Conservation (phyloP, 1,140 invertebrate genomes). For the Drosophila navojoa region DNA sequence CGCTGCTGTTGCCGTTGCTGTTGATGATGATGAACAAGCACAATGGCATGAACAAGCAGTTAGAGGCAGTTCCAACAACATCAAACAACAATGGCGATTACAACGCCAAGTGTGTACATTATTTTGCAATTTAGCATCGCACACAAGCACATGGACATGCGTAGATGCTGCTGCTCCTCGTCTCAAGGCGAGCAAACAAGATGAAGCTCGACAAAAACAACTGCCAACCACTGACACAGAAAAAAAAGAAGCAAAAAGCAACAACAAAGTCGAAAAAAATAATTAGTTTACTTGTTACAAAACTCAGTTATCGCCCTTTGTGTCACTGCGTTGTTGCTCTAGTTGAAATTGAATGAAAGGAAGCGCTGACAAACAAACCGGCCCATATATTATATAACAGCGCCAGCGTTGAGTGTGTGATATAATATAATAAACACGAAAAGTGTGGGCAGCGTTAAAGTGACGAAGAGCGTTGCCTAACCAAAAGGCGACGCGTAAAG, state of each 20-base stretch:
- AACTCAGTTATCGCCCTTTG: slow-evolving; percentile 80
- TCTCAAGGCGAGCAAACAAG: slow-evolving; percentile 54
- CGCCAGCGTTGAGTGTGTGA: slow-evolving; percentile 64
- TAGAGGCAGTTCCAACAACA: slow-evolving; percentile 70
- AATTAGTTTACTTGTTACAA: slow-evolving; percentile 82
- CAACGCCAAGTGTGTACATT: slow-evolving; percentile 81
- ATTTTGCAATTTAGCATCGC: slow-evolving; percentile 79
- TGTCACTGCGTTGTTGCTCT: slow-evolving; percentile 67
- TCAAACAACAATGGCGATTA: slow-evolving; percentile 71
- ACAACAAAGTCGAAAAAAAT: slow-evolving; percentile 77
- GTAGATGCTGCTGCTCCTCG: neutral
- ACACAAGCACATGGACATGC: slow-evolving; percentile 18
- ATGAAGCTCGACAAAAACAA: slow-evolving; percentile 28
- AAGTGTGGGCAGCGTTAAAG: slow-evolving; percentile 24
- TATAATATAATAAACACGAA: slow-evolving; percentile 54
- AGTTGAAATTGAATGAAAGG: slow-evolving; percentile 80
- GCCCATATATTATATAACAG: slow-evolving; percentile 33
- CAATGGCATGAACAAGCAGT: slow-evolving; percentile 78
- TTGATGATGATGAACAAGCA: slow-evolving; percentile 76
- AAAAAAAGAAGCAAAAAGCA: slow-evolving; percentile 15
- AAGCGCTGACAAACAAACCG: slow-evolving; percentile 43
- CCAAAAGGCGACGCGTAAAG: slow-evolving; percentile 44
- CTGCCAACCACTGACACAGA: slow-evolving; percentile 41
- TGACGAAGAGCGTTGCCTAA: slow-evolving; percentile 66
- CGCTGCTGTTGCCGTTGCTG: slow-evolving; percentile 1